A percentile compares a stretch with the other conserved stretches of the same genome.
Conservation (phyloP, 2,113 vertebrate genomes). For the Gyps fulvus region DNA sequence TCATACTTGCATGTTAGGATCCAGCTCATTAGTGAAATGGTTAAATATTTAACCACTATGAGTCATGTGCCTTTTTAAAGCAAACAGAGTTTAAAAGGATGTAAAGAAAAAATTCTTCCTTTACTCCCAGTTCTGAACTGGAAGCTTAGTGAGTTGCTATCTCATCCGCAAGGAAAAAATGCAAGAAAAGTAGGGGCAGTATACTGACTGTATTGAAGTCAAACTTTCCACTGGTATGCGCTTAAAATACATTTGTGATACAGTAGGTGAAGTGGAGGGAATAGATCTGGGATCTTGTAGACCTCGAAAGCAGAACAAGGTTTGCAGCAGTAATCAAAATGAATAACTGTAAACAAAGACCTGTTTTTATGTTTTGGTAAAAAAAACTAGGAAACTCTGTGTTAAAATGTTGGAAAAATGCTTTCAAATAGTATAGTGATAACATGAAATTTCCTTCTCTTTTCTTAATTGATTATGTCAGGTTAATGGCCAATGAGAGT, state of each 20-base stretch:
- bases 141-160: background rate
- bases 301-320: background rate
- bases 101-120: background rate
- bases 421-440: background rate
- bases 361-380: background rate
- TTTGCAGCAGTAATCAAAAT: background rate
- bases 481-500: background rate
- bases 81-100: background rate
- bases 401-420: background rate
- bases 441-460: background rate
- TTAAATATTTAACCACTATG: constrained; percentile 18
- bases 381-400: background rate
- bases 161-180: background rate
- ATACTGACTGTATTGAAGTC: background rate
- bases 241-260: background rate
- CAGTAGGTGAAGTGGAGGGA: background rate
- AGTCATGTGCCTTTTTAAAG: background rate
- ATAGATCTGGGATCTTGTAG: background rate
- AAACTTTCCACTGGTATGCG: background rate
- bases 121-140: background rate
- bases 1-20: background rate
- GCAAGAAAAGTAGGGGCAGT: background rate
- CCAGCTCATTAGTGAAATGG: background rate
- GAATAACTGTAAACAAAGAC: background rate
- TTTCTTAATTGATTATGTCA: background rate